These are phyloP conservation scores for Cyclophora albipunctata DNA, from an alignment of 2,888 invertebrate species.

Conservation along the genomic window DNA sequence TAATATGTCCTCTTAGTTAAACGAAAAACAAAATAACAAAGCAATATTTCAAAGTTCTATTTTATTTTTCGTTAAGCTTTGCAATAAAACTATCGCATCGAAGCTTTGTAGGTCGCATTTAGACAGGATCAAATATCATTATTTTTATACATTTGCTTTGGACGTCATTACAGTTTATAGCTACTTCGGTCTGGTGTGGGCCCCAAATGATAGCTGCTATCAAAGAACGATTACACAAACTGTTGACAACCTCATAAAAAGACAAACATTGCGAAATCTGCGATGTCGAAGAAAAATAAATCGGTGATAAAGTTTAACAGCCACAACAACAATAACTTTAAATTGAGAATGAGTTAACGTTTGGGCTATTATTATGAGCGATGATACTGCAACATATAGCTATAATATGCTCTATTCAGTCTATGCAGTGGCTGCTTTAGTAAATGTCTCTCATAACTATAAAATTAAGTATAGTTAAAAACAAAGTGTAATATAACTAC, in stretches of 20 bases:
- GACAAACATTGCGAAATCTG: slow-evolving; percentile 57
- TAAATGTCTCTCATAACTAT: no score
- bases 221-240: slow-evolving; percentile 62
- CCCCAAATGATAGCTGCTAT: slow-evolving; percentile 61
- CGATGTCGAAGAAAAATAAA: slow-evolving; percentile 62
- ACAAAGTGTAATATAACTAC: no score
- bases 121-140: slow-evolving; percentile 19
- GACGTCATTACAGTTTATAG: slow-evolving; percentile 56
- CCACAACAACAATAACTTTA: slow-evolving; percentile 37
- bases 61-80: no score
- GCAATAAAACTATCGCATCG: no score
- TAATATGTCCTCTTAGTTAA: no score
- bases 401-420: no score
- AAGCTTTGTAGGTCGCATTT: no score
- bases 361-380: neutral
- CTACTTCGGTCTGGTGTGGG: slow-evolving; percentile 36
- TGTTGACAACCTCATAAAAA: slow-evolving; percentile 63
- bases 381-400: no score
- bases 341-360: slow-evolving; percentile 25
- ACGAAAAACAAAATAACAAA: no score
- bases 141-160: slow-evolving; percentile 43
- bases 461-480: no score
- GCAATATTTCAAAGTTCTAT: no score
- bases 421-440: no score
- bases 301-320: slow-evolving; percentile 49